Base-by-base conservation (phyloP, 1,140 invertebrate genomes). In the Aphelinus certus region DNA sequence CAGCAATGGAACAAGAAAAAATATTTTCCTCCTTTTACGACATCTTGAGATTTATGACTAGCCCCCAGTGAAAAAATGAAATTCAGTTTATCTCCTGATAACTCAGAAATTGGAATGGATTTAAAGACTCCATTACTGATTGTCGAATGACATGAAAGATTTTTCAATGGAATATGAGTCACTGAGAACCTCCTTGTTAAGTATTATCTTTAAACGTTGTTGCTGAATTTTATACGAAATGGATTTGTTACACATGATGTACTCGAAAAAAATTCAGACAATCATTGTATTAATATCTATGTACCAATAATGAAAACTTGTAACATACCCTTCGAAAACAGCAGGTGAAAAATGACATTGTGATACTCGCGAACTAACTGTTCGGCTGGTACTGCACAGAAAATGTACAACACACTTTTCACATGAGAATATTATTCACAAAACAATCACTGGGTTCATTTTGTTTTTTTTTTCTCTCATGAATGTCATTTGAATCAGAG, bases 261-360 rank as follows among this genome's bases (percentile, higher is more conserved):
- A 56, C 49, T 61, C 48, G 2, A 53, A 26, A 63, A 9, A 72
- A 55, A 48, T 3, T 53, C 10, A 47, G n/a, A 58, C 2, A 10
- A 49, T 53, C 7, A 9, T 71, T 55, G 3, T 62, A 56, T 64
- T 45, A 46, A 49, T 71, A n/a, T 60, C 26, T 26, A 26, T 53
- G 51, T 53, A 53, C 4, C 4, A 53, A 53, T 6, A 53, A 53
- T 6, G 9, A 53, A 53, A 53, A 53, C 4, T 53, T 6, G 9
- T 9, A 9, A 81, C 84, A 85, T 70, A 86, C 84, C 82, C 82
- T 79, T 73, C 83, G 84, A 66, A 85, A 78, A 71, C 84, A 86
- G 81, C 84, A 86, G 53, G 80, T 77, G 73, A 86, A 86, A 68
- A 86, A 55, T 43, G 84, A 85, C 84, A 86, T 86, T 55, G 3